Percentiles rank a stretch among this genome's conserved stretches.
These are phyloP conservation scores for Drosophila mercatorum DNA, from an alignment of 2,888 invertebrate species.

Conservation along the genomic window DNA sequence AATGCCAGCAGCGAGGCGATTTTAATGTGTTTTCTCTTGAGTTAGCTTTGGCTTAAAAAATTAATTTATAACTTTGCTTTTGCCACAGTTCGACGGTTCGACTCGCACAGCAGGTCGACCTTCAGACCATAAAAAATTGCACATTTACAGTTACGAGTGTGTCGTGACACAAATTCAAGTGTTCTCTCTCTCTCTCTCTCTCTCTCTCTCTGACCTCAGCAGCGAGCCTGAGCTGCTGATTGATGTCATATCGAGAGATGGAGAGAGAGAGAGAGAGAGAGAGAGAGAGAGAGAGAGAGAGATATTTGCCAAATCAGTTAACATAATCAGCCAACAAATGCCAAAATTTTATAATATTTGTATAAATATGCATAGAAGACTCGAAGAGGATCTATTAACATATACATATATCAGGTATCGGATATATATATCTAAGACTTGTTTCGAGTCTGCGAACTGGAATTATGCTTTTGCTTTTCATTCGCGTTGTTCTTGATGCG, in stretches of 20 bases:
- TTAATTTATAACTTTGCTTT: conserved; percentile 63
- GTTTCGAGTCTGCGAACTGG: background rate
- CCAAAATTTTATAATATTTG: background rate
- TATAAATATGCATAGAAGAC: background rate
- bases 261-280: no score
- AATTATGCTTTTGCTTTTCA: conserved; percentile 1
- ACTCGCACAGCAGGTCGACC: conserved; percentile 64
- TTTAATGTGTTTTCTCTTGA: conserved; percentile 40
- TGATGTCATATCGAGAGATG: background rate
- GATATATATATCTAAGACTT: conserved; percentile 1
- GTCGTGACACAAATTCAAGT: conserved; percentile 14
- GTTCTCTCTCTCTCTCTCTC: conserved; percentile 10
- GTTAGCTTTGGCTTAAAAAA: conserved; percentile 49
- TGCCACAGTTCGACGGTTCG: conserved; percentile 29
- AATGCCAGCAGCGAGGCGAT: conserved; percentile 30
- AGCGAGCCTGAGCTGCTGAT: background rate
- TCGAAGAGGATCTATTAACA: background rate
- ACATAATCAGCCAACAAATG: background rate
- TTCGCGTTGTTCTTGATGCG: conserved; percentile 1
- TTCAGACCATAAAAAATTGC: conserved; percentile 34
- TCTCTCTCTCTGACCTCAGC: conserved; percentile 8
- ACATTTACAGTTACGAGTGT: conserved; percentile 11
- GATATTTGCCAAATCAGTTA: background rate
- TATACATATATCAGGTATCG: background rate
- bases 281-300: no score